phyloP scores from a whole-genome alignment of 2,797 vertebrate genomes.

The Enteromius mattozi region DNA sequence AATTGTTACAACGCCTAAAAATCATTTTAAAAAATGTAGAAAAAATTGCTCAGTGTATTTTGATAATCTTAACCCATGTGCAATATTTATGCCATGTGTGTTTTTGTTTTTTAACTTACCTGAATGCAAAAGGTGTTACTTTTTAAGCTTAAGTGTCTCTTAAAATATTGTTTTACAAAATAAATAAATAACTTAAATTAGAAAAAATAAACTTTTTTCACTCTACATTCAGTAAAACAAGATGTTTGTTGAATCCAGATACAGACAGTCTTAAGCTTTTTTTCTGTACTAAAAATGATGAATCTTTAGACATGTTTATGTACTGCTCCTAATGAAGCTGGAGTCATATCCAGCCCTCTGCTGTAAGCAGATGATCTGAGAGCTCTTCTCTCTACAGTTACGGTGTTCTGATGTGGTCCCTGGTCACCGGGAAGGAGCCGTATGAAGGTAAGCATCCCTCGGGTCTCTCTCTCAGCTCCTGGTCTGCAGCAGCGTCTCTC shows the following conservation, averaged over 20 bases:
- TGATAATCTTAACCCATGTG: too few relatives aligned
- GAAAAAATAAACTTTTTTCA: too few relatives aligned
- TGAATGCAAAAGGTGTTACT: neutral
- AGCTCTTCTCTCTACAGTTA: slow-evolving; percentile 64
- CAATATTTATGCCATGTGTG: neutral
- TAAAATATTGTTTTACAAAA: neutral
- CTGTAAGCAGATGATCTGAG: too few relatives aligned
- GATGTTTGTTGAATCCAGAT: too few relatives aligned
- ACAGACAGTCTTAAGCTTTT: too few relatives aligned
- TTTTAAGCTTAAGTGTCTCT: neutral
- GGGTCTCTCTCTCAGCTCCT: neutral
- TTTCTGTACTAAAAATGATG: too few relatives aligned
- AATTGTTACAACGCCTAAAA: too few relatives aligned
- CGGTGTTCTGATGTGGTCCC: slow-evolving; percentile 78
- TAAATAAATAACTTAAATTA: neutral
- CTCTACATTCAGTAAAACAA: too few relatives aligned
- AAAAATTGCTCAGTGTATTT: too few relatives aligned
- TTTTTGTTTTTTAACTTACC: neutral
- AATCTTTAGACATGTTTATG: neutral
- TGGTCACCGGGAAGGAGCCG: slow-evolving; percentile 72
- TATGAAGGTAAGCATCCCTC: slow-evolving; percentile 69
- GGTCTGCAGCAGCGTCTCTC: neutral
- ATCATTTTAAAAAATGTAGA: too few relatives aligned
- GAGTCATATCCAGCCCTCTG: neutral
- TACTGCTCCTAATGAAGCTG: neutral